phyloP scores from a whole-genome alignment of 2,888 invertebrate species.

The Acleris laterana region DNA sequence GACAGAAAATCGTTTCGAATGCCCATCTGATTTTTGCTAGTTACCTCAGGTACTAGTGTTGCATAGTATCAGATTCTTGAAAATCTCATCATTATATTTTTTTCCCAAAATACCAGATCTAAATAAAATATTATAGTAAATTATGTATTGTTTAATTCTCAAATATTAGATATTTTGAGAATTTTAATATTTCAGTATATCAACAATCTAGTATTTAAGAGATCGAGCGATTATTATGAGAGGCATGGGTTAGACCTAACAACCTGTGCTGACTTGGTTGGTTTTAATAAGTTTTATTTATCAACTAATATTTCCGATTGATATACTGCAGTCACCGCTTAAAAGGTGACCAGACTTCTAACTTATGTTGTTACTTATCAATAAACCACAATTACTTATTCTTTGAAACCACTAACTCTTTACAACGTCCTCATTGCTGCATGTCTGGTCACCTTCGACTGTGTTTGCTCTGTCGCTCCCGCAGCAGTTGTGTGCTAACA shows the following conservation, averaged over 20 bases:
- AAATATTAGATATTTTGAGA: too few relatives aligned
- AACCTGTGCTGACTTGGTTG: conserved; percentile 78
- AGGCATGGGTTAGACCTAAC: conserved; percentile 73
- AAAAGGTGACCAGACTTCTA: conserved; percentile 79
- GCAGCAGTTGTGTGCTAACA: conserved; percentile 64
- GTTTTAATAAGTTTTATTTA: conserved; percentile 53
- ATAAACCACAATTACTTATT: neutral
- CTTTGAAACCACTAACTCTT: neutral
- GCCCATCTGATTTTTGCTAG: too few relatives aligned
- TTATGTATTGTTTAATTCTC: too few relatives aligned
- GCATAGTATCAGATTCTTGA: too few relatives aligned
- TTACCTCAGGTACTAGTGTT: too few relatives aligned
- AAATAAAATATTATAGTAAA: too few relatives aligned
- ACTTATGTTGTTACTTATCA: conserved; percentile 31
- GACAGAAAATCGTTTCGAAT: too few relatives aligned
- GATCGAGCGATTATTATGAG: conserved; percentile 40
- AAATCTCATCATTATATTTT: too few relatives aligned
- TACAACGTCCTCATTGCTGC: conserved; percentile 67
- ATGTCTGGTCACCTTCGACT: conserved; percentile 82
- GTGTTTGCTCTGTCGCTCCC: conserved; percentile 49
- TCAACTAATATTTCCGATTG: conserved; percentile 49
- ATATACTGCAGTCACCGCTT: conserved; percentile 76
- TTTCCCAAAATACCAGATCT: too few relatives aligned
- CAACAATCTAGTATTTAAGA: too few relatives aligned
- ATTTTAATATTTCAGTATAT: too few relatives aligned